A percentile compares a stretch with the other conserved stretches of the same genome.
Evolutionary conservation across 2,113 vertebrate species (phyloP).

Genomic region (Gymnobelideus leadbeateri): DNA sequence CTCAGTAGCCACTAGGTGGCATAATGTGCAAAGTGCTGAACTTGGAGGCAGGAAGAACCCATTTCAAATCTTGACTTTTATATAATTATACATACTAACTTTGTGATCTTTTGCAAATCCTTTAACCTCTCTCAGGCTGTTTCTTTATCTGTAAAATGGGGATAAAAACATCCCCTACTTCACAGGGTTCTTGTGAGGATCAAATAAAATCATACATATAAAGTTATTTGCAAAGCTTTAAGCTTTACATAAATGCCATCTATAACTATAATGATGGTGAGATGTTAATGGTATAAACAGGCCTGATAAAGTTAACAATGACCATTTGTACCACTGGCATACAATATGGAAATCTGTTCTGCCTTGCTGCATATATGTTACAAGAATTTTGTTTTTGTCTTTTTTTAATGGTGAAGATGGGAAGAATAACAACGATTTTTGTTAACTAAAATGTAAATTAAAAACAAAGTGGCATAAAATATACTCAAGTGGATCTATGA

Average conservation of each 20-base stretch:
- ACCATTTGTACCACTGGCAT: neutral
- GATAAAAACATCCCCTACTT: neutral
- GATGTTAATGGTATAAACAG: neutral
- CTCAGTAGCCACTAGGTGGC: neutral
- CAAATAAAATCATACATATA: neutral
- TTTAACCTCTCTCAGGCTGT: neutral
- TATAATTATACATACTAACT: neutral
- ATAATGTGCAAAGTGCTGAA: neutral
- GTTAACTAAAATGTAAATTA: neutral
- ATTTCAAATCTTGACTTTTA: neutral
- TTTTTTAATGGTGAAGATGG: neutral
- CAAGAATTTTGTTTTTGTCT: neutral
- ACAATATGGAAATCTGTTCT: neutral
- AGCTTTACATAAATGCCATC: neutral
- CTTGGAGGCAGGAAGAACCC: neutral
- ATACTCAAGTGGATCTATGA: neutral
- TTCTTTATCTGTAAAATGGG: neutral
- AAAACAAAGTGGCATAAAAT: neutral
- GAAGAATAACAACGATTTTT: neutral
- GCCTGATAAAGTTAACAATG: neutral
- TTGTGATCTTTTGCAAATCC: neutral
- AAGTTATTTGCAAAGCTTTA: neutral
- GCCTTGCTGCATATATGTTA: neutral
- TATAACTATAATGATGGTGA: neutral
- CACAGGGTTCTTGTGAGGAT: neutral